Percentiles rank a stretch among this genome's conserved stretches.
Evolutionary conservation across 2,797 vertebrate genomes (phyloP).

Genomic region (Choloepus didactylus): DNA sequence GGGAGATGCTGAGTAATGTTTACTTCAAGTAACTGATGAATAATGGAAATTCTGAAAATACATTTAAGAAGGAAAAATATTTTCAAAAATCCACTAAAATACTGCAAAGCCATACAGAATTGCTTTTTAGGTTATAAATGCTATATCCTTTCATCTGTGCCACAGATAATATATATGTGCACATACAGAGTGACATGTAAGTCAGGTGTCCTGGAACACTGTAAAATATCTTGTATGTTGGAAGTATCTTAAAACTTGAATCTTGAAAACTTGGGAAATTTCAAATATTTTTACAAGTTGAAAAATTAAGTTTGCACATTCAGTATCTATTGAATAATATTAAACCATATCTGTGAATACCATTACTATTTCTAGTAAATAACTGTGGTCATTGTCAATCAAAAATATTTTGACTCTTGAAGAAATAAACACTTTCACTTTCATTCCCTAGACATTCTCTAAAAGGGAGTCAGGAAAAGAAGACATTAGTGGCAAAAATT

Average conservation of each 20-base stretch:
- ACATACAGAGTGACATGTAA: too few relatives aligned
- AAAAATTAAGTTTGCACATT: neutral
- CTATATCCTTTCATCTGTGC: neutral
- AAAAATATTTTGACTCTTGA: neutral
- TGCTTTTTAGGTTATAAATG: neutral
- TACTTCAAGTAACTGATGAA: neutral
- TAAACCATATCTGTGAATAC: neutral
- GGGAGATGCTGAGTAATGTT: too few relatives aligned
- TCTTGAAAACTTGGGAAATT: neutral
- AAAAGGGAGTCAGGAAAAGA: fast-evolving
- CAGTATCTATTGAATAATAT: too few relatives aligned
- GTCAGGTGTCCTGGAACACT: too few relatives aligned
- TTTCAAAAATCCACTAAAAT: neutral
- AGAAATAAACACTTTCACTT: fast-evolving
- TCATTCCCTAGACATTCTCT: neutral
- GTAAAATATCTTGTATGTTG: too few relatives aligned
- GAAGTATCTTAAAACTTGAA: neutral
- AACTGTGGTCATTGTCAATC: too few relatives aligned
- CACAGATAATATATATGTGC: neutral
- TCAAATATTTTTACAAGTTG: neutral
- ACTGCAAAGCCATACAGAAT: neutral
- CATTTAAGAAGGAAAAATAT: neutral
- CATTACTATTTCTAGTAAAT: neutral
- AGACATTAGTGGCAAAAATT: neutral
- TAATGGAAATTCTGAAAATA: neutral